Evolutionary conservation across 2,113 vertebrate species (phyloP).

Genomic region (Dicaeum eximium): DNA sequence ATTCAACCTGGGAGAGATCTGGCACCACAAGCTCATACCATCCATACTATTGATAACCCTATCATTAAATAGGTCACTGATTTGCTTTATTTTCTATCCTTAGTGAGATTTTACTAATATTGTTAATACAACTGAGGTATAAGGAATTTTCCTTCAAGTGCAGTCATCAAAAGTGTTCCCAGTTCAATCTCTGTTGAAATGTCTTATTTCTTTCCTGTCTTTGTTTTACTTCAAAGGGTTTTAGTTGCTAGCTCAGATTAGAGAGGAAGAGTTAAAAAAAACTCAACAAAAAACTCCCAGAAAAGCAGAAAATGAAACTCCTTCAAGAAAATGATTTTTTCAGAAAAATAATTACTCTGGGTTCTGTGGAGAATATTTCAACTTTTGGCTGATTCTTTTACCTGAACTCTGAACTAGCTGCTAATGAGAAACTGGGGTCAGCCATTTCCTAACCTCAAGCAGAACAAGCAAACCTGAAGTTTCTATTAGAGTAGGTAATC

Average conservation of each 20-base stretch:
- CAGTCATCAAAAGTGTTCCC: background rate
- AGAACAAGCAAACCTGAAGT: background rate
- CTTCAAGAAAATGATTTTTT: background rate
- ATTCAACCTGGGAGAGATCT: background rate
- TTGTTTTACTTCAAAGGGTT: background rate
- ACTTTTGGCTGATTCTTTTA: background rate
- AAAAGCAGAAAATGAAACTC: background rate
- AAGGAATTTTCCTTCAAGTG: background rate
- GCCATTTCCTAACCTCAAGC: background rate
- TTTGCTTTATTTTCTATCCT: background rate
- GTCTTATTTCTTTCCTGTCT: background rate
- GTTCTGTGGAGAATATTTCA: background rate
- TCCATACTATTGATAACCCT: background rate
- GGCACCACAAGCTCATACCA: background rate
- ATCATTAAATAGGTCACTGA: background rate
- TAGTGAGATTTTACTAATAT: background rate
- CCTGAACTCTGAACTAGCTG: background rate
- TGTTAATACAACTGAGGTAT: background rate
- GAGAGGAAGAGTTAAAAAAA: background rate
- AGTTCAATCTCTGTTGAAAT: background rate
- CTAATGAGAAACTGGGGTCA: background rate
- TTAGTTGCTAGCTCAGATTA: background rate
- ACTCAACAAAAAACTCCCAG: accelerated
- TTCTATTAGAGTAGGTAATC: background rate
- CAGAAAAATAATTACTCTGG: background rate